Evolutionary conservation across 2,888 invertebrate genomes (phyloP).

Genomic region (Drosophila melanosoma): DNA sequence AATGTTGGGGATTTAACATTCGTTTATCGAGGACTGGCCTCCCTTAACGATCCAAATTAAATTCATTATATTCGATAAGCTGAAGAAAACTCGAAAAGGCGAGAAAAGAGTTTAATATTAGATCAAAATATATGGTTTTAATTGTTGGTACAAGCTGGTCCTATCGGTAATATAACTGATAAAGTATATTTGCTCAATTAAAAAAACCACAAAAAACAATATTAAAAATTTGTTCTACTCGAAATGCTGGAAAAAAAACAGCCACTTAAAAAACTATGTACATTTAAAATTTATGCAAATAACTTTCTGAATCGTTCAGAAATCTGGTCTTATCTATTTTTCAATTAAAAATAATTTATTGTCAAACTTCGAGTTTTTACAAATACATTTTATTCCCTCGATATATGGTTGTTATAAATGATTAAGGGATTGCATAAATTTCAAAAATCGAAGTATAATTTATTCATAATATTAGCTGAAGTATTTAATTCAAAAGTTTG

Average conservation of each 20-base stretch:
- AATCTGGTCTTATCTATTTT: neutral
- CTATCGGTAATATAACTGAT: neutral
- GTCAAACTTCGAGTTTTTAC: neutral
- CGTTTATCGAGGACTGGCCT: neutral
- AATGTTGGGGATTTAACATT: neutral
- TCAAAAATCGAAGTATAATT: neutral
- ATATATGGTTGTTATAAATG: neutral
- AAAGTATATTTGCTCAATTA: neutral
- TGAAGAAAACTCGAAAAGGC: neutral
- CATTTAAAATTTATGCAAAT: neutral
- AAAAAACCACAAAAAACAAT: neutral
- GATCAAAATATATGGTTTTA: neutral
- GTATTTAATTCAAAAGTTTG: neutral
- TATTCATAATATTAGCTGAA: neutral
- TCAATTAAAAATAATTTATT: neutral
- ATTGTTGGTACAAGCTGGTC: neutral
- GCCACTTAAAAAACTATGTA: neutral
- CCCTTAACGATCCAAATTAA: neutral
- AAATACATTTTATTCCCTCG: neutral
- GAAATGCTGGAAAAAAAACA: neutral
- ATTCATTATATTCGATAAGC: neutral
- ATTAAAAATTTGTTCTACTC: neutral
- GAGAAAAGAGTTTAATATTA: neutral
- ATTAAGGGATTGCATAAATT: neutral
- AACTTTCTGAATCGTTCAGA: neutral